These are phyloP conservation scores for Drosophila hamatofila DNA, from an alignment of 2,888 invertebrate genomes.

Conservation along the genomic window DNA sequence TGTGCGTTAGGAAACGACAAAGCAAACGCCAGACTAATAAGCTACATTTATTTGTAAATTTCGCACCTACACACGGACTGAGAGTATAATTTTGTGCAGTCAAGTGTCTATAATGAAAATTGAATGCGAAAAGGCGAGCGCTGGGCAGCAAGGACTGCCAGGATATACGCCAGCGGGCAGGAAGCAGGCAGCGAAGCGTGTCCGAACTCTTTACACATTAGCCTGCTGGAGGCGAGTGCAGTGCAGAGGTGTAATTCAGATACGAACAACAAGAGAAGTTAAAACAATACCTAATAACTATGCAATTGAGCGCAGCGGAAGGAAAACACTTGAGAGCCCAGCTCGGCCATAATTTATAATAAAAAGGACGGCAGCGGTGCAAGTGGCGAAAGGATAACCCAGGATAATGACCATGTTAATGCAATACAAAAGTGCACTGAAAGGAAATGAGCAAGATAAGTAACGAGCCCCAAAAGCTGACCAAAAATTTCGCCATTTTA, in stretches of 20 bases:
- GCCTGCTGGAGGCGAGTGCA: slow-evolving; percentile 48
- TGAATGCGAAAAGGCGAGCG: slow-evolving; percentile 56
- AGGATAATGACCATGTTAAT: slow-evolving; percentile 79
- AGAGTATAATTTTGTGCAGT: slow-evolving; percentile 60
- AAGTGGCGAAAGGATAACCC: slow-evolving; percentile 53
- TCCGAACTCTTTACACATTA: slow-evolving; percentile 72
- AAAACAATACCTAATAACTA: slow-evolving; percentile 63
- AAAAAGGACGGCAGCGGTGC: slow-evolving; percentile 22
- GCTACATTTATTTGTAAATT: slow-evolving; percentile 48
- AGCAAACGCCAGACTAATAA: slow-evolving; percentile 33
- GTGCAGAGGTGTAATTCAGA: slow-evolving; percentile 60
- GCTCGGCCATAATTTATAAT: slow-evolving; percentile 49
- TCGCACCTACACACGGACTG: neutral
- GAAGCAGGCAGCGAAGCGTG: slow-evolving; percentile 64
- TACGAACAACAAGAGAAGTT: slow-evolving; percentile 17
- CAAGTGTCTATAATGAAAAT: slow-evolving; percentile 75
- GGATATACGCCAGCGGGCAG: slow-evolving; percentile 45
- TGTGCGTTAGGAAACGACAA: neutral
- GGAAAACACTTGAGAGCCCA: slow-evolving; percentile 53
- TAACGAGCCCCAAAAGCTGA: slow-evolving; percentile 54
- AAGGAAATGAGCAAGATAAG: slow-evolving; percentile 78
- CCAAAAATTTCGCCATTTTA: slow-evolving; percentile 46
- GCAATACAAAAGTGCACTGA: slow-evolving; percentile 79
- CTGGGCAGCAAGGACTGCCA: slow-evolving; percentile 17
- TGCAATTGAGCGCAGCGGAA: slow-evolving; percentile 68